phyloP scores from a whole-genome alignment of 2,113 vertebrate genomes.

The Chrysochloris asiatica region DNA sequence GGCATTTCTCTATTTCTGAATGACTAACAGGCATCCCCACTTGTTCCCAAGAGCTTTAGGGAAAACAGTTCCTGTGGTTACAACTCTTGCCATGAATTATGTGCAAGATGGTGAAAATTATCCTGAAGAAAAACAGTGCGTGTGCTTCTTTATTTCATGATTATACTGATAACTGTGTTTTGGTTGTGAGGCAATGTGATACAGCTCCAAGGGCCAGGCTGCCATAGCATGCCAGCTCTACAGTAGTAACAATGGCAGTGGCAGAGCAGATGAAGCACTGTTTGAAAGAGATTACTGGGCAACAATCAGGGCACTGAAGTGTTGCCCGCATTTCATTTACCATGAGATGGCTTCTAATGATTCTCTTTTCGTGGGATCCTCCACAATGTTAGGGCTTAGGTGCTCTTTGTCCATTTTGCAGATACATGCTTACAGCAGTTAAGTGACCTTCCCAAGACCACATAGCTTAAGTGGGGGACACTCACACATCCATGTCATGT shows the following conservation, averaged over 20 bases:
- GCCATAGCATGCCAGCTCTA: neutral
- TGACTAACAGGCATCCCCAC: slow-evolving; percentile 11
- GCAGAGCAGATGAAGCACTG: neutral
- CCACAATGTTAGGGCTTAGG: neutral
- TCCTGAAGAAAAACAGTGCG: neutral
- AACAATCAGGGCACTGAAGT: neutral
- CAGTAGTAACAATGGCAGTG: neutral
- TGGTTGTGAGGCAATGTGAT: slow-evolving; percentile 1
- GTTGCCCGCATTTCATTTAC: neutral
- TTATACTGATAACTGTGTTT: neutral
- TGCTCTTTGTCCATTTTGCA: neutral
- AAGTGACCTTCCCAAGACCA: neutral
- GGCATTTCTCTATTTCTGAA: neutral
- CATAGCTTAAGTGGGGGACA: neutral
- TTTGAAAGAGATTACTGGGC: neutral
- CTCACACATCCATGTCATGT: neutral
- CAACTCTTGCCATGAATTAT: slow-evolving; percentile 45
- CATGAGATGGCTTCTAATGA: no score
- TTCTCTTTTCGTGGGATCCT: neutral
- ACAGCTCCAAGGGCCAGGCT: neutral
- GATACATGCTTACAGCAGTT: neutral
- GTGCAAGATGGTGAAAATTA: neutral
- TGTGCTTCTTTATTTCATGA: slow-evolving; percentile 20
- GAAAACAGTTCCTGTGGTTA: neutral
- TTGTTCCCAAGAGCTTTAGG: slow-evolving; percentile 4